Conservation (phyloP, 2,113 vertebrate genomes). For the Antechinus flavipes region DNA sequence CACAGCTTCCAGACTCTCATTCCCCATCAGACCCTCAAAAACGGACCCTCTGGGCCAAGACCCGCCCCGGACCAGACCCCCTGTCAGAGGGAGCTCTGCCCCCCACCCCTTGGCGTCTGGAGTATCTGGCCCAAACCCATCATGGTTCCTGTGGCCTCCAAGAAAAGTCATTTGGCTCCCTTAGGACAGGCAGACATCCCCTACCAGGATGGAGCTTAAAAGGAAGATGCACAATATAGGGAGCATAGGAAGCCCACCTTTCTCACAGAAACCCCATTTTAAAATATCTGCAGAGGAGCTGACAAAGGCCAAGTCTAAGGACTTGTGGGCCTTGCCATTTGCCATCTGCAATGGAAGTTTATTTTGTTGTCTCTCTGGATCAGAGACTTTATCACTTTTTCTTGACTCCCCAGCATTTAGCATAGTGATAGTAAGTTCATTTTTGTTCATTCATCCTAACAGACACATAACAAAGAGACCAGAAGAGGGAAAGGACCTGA, state of each 20-base stretch:
- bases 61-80: background rate
- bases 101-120: background rate
- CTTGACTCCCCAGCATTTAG: too few relatives aligned
- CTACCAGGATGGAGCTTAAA: background rate
- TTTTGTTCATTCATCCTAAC: too few relatives aligned
- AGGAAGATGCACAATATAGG: too few relatives aligned
- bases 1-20: background rate
- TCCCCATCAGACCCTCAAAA: background rate
- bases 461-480: too few relatives aligned
- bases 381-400: too few relatives aligned
- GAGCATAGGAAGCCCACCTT: background rate
- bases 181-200: background rate
- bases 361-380: too few relatives aligned
- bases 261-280: background rate
- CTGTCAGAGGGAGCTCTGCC: background rate
- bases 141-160: background rate
- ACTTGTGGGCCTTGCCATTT: too few relatives aligned
- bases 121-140: background rate
- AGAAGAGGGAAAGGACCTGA: too few relatives aligned
- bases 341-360: too few relatives aligned
- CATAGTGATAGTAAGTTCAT: too few relatives aligned
- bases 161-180: background rate
- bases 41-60: rapidly evolving
- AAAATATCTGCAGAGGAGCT: background rate
- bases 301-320: background rate